phyloP scores from a whole-genome alignment of 1,140 invertebrate species.

The Laupala kohalensis region DNA sequence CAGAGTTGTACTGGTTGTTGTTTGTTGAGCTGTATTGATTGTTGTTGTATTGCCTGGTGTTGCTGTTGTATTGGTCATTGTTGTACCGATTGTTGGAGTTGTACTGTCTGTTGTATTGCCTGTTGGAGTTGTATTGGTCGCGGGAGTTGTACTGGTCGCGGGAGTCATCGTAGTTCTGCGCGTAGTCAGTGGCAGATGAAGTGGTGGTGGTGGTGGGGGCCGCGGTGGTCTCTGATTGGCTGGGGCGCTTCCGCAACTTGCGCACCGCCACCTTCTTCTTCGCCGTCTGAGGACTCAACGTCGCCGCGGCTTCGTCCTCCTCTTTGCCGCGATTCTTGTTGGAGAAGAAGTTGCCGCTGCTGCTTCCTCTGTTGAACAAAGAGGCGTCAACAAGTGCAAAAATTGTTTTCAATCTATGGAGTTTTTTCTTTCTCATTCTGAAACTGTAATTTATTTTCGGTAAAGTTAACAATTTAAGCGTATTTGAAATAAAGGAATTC shows the following conservation, averaged over 20 bases:
- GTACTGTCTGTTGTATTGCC: constrained; percentile 15
- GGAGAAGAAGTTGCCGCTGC: constrained; percentile 53
- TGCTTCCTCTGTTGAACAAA: constrained; percentile 31
- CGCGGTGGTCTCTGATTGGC: constrained; percentile 1
- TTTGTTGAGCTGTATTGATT: constrained; percentile 18
- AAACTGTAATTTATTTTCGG: too few relatives aligned
- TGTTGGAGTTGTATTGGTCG: constrained; percentile 6
- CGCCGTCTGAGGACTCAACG: neutral
- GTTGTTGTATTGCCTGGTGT: constrained; percentile 11
- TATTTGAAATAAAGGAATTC: too few relatives aligned
- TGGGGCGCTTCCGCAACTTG: constrained; percentile 11
- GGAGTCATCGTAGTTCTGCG: constrained; percentile 9
- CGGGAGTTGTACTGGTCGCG: constrained; percentile 8
- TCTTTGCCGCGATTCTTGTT: constrained; percentile 40
- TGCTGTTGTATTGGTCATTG: constrained; percentile 12
- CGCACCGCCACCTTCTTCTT: constrained; percentile 12
- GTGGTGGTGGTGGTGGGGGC: constrained; percentile 5
- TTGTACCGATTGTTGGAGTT: constrained; percentile 23
- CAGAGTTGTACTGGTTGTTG: constrained; percentile 1
- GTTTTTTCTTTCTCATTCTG: too few relatives aligned
- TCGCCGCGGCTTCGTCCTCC: constrained; percentile 25
- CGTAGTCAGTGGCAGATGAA: neutral
- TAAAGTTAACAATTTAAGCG: too few relatives aligned
- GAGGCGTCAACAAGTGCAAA: too few relatives aligned
- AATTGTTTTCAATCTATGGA: too few relatives aligned